Conservation (phyloP, 2,113 vertebrate species). For the Crotalus tigris region DNA sequence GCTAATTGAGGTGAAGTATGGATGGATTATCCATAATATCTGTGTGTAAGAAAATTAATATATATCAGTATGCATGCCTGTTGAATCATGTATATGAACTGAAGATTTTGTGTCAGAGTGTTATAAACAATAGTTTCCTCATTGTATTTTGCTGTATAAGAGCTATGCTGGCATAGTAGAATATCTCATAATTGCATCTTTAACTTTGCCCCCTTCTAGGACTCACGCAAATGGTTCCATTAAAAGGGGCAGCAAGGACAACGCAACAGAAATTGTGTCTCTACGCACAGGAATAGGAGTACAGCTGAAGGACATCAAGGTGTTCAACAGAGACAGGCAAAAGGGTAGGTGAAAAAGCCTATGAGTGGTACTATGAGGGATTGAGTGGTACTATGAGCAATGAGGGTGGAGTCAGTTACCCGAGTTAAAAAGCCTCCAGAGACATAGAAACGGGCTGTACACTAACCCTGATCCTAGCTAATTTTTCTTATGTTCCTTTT, state of each 20-base stretch:
- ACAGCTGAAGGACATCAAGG: conserved; percentile 97
- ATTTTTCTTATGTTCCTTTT: neutral
- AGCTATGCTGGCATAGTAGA: fast-evolving
- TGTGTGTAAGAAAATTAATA: too few relatives aligned
- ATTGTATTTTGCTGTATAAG: neutral
- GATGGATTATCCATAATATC: neutral
- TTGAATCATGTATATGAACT: neutral
- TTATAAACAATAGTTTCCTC: neutral
- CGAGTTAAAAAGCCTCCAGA: too few relatives aligned
- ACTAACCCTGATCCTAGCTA: neutral
- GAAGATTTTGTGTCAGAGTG: neutral
- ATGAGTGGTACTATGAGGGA: too few relatives aligned
- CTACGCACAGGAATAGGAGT: conserved; percentile 91
- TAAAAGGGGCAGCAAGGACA: conserved; percentile 94
- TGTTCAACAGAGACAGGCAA: conserved; percentile 92
- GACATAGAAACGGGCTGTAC: neutral
- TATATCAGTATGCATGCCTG: neutral
- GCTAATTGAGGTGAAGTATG: neutral
- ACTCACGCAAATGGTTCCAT: conserved; percentile 97
- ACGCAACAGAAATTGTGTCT: conserved; percentile 88
- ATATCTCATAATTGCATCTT: fast-evolving
- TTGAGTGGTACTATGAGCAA: neutral
- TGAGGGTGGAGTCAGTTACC: neutral
- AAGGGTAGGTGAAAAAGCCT: conserved; percentile 71
- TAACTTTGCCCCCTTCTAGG: conserved; percentile 54